Percentiles rank a stretch among this genome's conserved stretches.
Conservation (phyloP, 2,888 invertebrate species). For the Hyppa rectilinea region DNA sequence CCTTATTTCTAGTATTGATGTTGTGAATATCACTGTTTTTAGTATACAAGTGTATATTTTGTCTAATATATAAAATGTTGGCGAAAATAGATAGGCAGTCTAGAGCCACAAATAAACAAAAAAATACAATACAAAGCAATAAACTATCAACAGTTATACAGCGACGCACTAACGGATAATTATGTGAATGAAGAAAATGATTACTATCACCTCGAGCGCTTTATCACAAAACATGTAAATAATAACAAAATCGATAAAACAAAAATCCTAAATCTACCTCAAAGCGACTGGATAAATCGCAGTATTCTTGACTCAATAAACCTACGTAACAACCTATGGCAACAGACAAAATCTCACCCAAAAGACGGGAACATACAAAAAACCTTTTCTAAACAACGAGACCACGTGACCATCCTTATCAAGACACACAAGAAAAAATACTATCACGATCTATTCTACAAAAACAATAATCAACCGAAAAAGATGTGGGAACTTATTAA, state of each 20-base stretch:
- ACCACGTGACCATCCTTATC: neutral
- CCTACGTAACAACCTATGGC: slow-evolving; percentile 5
- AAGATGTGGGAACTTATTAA: slow-evolving; percentile 7
- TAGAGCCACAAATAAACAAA: slow-evolving; percentile 1
- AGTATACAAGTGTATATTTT: no score
- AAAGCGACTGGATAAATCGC: slow-evolving; percentile 3
- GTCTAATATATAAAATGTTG: no score
- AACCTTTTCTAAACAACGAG: slow-evolving; percentile 2
- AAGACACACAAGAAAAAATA: slow-evolving; percentile 9
- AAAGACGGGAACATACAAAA: neutral
- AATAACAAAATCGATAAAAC: slow-evolving; percentile 12
- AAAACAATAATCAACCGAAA: slow-evolving; percentile 1
- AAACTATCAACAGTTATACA: slow-evolving; percentile 6
- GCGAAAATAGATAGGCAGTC: neutral
- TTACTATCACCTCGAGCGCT: slow-evolving; percentile 7
- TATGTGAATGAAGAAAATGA: slow-evolving; percentile 1
- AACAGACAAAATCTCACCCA: slow-evolving; percentile 9
- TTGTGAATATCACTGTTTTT: no score
- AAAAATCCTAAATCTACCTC: slow-evolving; percentile 10
- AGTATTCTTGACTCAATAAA: neutral
- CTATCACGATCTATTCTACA: slow-evolving; percentile 12
- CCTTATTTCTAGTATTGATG: no score
- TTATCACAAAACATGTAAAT: slow-evolving; percentile 13
- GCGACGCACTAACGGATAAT: slow-evolving; percentile 7
- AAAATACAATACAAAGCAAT: slow-evolving; percentile 10